Conservation (phyloP, 2,113 vertebrate species). For the Chloroceryle aenea region DNA sequence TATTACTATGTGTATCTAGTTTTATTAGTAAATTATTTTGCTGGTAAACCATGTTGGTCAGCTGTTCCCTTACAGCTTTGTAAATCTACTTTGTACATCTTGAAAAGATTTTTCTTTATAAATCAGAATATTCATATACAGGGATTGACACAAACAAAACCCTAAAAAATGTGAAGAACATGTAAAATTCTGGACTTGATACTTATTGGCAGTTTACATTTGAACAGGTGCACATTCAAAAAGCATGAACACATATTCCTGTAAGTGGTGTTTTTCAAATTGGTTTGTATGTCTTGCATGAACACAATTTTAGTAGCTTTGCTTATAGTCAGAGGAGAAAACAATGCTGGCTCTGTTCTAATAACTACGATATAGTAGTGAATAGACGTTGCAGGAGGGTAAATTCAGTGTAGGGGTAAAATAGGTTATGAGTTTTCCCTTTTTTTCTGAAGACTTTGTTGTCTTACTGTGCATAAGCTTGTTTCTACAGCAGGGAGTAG, state of each 20-base stretch:
- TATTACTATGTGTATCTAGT: not conserved
- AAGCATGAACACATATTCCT: not conserved
- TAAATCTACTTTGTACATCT: not conserved
- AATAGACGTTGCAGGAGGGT: not conserved
- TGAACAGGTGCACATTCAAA: not conserved
- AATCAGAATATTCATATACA: not conserved
- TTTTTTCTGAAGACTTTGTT: not conserved
- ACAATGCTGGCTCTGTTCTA: not conserved
- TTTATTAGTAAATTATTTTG: not conserved
- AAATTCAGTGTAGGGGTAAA: not conserved
- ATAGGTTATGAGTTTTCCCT: not conserved
- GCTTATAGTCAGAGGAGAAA: not conserved
- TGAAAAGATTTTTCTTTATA: not conserved
- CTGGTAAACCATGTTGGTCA: not conserved
- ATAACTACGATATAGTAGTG: not conserved
- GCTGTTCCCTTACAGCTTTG: not conserved
- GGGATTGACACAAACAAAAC: not conserved
- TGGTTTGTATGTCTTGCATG: not conserved
- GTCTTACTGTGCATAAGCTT: not conserved
- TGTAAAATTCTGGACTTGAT: not conserved
- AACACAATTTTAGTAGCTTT: not conserved
- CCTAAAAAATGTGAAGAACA: not conserved
- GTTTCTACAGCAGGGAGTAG: not conserved
- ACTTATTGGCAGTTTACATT: not conserved
- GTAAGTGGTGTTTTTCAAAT: not conserved